Percentiles rank a stretch among this genome's conserved stretches.
Evolutionary conservation across 2,113 vertebrate species (phyloP).

Genomic region (Cyanistes caeruleus): DNA sequence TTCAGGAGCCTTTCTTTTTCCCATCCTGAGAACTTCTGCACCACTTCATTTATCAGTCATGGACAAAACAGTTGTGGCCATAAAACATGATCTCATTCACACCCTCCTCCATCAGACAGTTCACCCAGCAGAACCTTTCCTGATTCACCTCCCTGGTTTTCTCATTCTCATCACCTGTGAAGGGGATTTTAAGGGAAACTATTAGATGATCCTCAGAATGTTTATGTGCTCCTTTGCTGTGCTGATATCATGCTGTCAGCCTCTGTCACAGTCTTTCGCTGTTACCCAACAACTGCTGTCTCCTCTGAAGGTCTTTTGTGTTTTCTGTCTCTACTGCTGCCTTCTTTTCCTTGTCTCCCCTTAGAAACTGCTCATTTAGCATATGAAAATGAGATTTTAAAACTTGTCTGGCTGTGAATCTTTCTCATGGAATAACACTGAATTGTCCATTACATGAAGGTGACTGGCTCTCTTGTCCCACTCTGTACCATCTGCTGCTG

Average conservation of each 20-base stretch:
- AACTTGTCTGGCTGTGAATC: background rate
- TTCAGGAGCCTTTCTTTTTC: background rate
- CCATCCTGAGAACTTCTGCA: background rate
- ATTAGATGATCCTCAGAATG: background rate
- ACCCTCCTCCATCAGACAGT: background rate
- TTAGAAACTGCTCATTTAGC: background rate
- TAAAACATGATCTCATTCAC: background rate
- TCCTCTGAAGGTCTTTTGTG: background rate
- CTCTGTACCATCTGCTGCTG: background rate
- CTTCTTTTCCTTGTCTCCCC: background rate
- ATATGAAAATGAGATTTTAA: background rate
- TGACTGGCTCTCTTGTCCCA: background rate
- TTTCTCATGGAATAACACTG: background rate
- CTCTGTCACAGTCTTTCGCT: background rate
- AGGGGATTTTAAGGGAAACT: background rate
- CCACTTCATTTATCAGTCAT: background rate
- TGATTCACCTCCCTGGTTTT: background rate
- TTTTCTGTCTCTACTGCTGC: background rate
- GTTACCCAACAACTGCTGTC: background rate
- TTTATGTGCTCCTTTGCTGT: background rate
- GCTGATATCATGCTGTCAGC: background rate
- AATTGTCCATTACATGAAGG: background rate
- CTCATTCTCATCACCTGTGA: background rate
- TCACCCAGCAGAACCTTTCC: background rate
- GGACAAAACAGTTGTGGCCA: rapidly evolving